Base-by-base conservation (phyloP, 2,888 invertebrate genomes). In the Cristatella mucedo region DNA sequence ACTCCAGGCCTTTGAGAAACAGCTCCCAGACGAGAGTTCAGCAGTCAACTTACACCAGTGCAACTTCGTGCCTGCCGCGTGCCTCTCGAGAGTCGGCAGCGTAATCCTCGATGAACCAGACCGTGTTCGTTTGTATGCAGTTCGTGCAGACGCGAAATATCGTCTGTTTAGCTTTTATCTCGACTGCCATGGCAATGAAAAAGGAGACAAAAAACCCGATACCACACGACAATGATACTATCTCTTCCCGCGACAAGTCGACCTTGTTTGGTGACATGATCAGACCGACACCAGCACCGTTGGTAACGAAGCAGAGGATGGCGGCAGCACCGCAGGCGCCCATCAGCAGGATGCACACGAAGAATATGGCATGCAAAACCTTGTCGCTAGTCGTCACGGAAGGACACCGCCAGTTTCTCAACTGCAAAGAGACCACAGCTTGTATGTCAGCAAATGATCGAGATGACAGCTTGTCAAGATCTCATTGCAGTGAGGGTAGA, bases 141-240 rank as follows among this genome's bases (percentile, higher is more conserved):
- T 63, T 65, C 41, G 60, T 53, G 43, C 66, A 54, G 32, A 69
- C 56, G 43, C 66, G 60, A 48, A 70, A 70, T 16, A 70, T 50
- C 1, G 69, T 69, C 48, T 67, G 62, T 20, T 61, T 54, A 4
- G 69, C 69, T 52, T 71, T 71, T 29, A 72, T 69, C 55, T 72
- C 69, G 15, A 69, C 70, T 44, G 71, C 70, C 60, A 73, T 69
- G 36, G 72, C 71, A 19, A 71, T 58, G 50, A 73, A 71, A 50
- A 73, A 73, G 7, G 71, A 68, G 24, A 69, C 60, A 47, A 73
- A 70, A 54, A 73, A 73, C 34, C 71, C 56, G 9, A 71, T 66
- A 1, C 71, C 71, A 47, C 71, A 71, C 3, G 66, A 59, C 18
- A 73, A 57, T 2, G 71, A 70, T 30, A 70, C 63, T 21, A 71